Evolutionary conservation across 2,113 vertebrate species (phyloP).

Genomic region (Oophaga pumilio): DNA sequence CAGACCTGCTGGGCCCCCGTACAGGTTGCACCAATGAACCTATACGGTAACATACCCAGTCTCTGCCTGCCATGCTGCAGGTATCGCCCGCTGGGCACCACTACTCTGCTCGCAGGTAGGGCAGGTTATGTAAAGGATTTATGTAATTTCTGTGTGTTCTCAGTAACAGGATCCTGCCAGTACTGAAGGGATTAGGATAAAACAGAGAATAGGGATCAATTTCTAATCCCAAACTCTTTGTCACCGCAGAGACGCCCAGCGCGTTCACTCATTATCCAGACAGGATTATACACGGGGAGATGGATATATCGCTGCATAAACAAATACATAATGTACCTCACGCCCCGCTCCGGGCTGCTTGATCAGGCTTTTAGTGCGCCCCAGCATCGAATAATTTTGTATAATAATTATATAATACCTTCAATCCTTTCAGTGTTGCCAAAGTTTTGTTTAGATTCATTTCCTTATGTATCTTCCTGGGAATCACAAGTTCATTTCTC

Average conservation of each 20-base stretch:
- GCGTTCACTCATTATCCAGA: background rate
- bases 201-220: conserved; percentile 37
- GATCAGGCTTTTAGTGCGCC: background rate
- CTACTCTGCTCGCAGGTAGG: background rate
- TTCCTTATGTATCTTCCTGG: too few species aligned
- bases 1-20: too few species aligned
- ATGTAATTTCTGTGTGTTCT: conserved; percentile 40
- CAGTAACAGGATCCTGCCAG: conserved; percentile 43
- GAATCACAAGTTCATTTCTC: too few species aligned
- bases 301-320: background rate
- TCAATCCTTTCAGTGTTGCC: too few species aligned
- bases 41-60: too few species aligned
- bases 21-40: too few species aligned
- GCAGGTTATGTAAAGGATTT: conserved; percentile 32
- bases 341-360: too few species aligned
- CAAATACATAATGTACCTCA: background rate
- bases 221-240: conserved; percentile 44
- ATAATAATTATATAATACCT: background rate
- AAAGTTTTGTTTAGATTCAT: too few species aligned
- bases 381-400: background rate
- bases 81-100: background rate
- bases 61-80: background rate
- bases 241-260: conserved; percentile 13
- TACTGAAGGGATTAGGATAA: conserved; percentile 37
- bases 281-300: background rate